Evolutionary conservation across 2,113 vertebrate genomes (phyloP), one percentile per base, ranked within the genome.

Genomic region (Xenopus laevis): DNA sequence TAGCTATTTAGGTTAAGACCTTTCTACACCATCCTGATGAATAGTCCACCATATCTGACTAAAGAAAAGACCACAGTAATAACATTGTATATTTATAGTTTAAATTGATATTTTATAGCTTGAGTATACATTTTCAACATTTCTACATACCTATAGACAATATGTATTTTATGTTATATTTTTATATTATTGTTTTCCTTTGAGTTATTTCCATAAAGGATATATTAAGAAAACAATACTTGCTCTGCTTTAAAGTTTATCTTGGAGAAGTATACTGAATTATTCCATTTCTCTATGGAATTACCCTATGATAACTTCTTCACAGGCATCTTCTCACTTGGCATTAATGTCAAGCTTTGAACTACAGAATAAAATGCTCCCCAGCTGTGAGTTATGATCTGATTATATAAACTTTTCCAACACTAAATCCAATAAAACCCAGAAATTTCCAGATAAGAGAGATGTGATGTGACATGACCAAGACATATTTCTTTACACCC

Each of bases 381-480:
- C 75, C 80, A 86, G 81, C 81, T 89, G 79, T 81, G 82, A 87
- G 40, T 79, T 79, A 81, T 78, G 72, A 77, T 85, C 58, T 87
- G 79, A 10, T 61, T 79, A 74, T 21, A 71, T 74, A 78, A 83
- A 84, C 79, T 77, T 69, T 80, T 70, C 71, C 72, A 86, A 66
- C 20, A n/a, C 23, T 62, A 74, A 69, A 15, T 72, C 12, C 69
- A 46, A 77, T 71, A 76, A 78, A 79, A 46, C 44, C 80, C 21
- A 13, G 72, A 79, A 44, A 81, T 74, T 75, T 57, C 78, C 0
- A 82, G 33, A 53, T 74, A 81, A 76, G 7, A 79, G 10, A 3
- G 79, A 81, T 72, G 53, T 33, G 20, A 79, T 69, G 9, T 13
- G 17, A 81, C 80, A 80, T 11, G 47, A 57, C 27, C 46, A 69